Evolutionary conservation across 2,888 invertebrate genomes (phyloP), one percentile per base, ranked within the genome.

Genomic region (Frankliniella fusca): DNA sequence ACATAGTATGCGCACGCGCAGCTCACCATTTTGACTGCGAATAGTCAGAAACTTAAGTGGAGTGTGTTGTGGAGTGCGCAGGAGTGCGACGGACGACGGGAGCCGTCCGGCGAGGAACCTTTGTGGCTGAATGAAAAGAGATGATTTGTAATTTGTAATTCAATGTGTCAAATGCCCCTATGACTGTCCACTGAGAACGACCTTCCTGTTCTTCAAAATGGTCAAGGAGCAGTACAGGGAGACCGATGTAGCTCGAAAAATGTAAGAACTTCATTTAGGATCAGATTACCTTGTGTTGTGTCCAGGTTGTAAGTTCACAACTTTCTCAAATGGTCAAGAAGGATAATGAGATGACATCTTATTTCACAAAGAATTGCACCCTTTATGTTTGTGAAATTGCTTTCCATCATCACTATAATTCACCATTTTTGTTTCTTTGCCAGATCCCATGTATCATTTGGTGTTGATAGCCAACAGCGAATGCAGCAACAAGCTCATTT

Each of bases 401-500:
- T 28, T 54, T 49, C 23, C 82, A n/a, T 50, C 80, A 81, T 48
- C 28, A 11, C 38, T 48, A 81, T 81, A 79, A 82, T 81, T 81
- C 54, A 81, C 81, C 83, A 81, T 76, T 80, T 83, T 81, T 83
- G 65, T 84, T 81, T 83, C 61, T 70, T 82, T 89, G 90, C 80
- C 88, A 97, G 97, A 86, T 96, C 97, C 83, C 95, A 97, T 89
- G 95, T 98, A 80, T 94, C 94, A 80, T 98, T 98, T 88, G 94
- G 96, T 82, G 93, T 98, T 83, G 95, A 96, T 87, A 96, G 94
- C 86, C 91, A 95, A 0, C 93, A 95, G 85, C 93, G 94, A 86
- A 98, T 99, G 88, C 95, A 97, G 86, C 94, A 96, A 87, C 95
- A 97, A 83, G 95, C 97, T 0, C 96, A 97, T 86, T 91, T 99